Conservation (phyloP, 1,140 invertebrate genomes). For the Drosophila ambigua region DNA sequence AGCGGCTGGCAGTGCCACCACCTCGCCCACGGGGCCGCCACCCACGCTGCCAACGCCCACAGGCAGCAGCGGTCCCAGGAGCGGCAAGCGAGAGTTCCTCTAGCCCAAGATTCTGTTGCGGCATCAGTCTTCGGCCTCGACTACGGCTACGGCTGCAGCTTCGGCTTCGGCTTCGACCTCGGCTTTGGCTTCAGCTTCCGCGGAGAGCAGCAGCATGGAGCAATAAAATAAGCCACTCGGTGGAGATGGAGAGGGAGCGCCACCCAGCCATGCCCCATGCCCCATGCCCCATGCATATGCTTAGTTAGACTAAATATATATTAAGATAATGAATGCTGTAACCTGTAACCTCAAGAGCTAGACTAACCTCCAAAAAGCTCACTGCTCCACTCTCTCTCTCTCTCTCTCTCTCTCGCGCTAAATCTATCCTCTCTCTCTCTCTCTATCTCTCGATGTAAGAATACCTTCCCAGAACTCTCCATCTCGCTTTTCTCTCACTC, state of each 20-base stretch:
- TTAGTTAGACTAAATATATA: constrained; percentile 60
- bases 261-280: constrained; percentile 18
- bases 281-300: constrained; percentile 43
- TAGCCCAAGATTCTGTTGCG: constrained; percentile 80
- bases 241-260: not conserved
- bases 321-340: constrained; percentile 39
- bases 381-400: constrained; percentile 14
- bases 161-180: constrained; percentile 14
- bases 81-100: constrained; percentile 77
- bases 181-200: constrained; percentile 4
- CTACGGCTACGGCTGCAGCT: constrained; percentile 61
- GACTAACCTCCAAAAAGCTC: not conserved
- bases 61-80: constrained; percentile 51
- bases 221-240: not conserved
- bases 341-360: constrained; percentile 32
- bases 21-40: constrained; percentile 47
- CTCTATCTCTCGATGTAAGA: constrained; percentile 5
- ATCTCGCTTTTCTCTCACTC: constrained; percentile 1
- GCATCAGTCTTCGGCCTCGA: constrained; percentile 57
- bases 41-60: constrained; percentile 16
- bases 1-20: constrained; percentile 45
- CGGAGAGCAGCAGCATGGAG: constrained; percentile 9
- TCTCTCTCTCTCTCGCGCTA: constrained; percentile 3
- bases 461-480: constrained; percentile 2
- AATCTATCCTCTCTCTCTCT: not conserved